A percentile compares a stretch with the other conserved stretches of the same genome.
phyloP scores from a whole-genome alignment of 2,113 vertebrate species.

The Orcinus orca region DNA sequence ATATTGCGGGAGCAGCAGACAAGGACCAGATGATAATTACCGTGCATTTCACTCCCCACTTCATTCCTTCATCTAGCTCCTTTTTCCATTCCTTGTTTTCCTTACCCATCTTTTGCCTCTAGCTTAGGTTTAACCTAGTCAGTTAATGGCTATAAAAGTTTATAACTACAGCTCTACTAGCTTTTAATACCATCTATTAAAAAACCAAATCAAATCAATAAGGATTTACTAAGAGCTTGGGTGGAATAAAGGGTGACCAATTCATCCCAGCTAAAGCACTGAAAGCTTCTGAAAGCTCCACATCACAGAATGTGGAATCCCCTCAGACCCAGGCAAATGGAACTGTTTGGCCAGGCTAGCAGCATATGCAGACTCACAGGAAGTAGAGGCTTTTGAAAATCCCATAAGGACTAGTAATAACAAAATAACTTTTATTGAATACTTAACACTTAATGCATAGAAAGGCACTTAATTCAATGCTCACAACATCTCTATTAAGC shows the following conservation, averaged over 20 bases:
- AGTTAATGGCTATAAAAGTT: not conserved
- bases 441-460: conserved; percentile 13
- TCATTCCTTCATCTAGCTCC: not conserved
- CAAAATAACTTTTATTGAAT: not conserved
- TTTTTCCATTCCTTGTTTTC: not conserved
- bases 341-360: not conserved
- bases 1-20: not conserved
- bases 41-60: not conserved
- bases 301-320: not conserved
- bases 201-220: not conserved
- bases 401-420: not conserved
- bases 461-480: conserved; percentile 16
- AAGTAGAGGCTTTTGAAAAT: not conserved
- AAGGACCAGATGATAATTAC: not conserved
- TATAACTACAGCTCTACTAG: not conserved
- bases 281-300: not conserved
- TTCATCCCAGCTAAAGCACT: not conserved
- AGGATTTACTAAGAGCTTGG: not conserved
- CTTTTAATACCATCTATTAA: not conserved
- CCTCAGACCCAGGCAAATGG: not conserved
- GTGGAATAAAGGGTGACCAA: not conserved
- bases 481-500: not conserved
- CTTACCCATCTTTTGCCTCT: not conserved
- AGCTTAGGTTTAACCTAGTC: conserved; percentile 1
- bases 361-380: not conserved